Base-by-base conservation (phyloP, 2,113 vertebrate species). In the Amphilophus citrinellus region DNA sequence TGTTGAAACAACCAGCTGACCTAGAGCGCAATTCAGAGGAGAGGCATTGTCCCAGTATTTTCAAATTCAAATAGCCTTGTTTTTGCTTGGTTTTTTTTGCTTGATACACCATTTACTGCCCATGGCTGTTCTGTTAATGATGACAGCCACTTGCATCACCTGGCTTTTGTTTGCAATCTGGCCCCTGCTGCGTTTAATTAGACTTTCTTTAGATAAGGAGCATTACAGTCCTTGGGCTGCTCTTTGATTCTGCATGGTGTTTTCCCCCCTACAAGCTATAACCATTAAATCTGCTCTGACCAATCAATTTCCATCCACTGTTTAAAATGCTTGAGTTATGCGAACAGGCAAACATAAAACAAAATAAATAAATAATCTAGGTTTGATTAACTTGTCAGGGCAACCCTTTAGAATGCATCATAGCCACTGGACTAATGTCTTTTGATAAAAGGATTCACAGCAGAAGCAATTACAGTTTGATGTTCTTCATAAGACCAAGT, bases 81-180 rank as follows among this genome's bases (percentile, higher is more conserved):
- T 73, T 56, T 57, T 62, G 27, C 68, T 71, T 73, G 10, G 6
- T 30, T 37, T 8, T n/a, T 82, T 79, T 80, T 81, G 59, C 24
- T 87, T 80, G 58, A 82, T 82, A n/a, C 71, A 71, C 56, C 50
- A 71, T 88, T 84, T 42, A 80, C 84, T 39, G 88, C 83, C 86
- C 71, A 71, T 76, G 80, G 63, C 83, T 83, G 35, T 86, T 85
- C 18, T 84, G 66, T 81, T 84, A 63, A 83, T 79, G n/a, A 91
- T 92, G 92, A 88, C 89, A 86, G 85, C 20, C 6, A 18, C 79
- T 94, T 92, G 85, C 90, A 92, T 94, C 91, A 91, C 83, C 83
- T 91, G 85, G 61, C 62, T 87, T 92, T 88, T 94, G 75, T 92
- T 39, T 87, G 80, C 60, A 85, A 50, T 85, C 68, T 86, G 76